These are phyloP conservation scores for Virgularia gustaviana DNA, from an alignment of 92 coral and sea anemone genomes.

Conservation along the genomic window DNA sequence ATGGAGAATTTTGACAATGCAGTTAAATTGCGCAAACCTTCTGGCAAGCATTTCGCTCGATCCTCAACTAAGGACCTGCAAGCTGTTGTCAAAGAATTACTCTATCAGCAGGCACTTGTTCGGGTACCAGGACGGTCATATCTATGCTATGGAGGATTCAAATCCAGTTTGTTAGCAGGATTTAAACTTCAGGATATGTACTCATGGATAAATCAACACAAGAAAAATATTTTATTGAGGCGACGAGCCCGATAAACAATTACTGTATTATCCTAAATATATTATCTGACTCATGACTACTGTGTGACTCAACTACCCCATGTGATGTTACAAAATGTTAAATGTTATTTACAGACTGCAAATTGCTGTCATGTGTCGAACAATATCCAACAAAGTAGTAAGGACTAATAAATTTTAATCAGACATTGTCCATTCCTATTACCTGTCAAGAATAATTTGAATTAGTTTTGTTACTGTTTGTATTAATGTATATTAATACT, in stretches of 20 bases:
- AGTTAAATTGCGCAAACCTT: constrained; percentile 36
- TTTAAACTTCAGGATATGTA: constrained; percentile 45
- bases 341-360: no score
- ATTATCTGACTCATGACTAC: no score
- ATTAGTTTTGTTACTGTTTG: no score
- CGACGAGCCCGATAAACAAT: constrained; percentile 40
- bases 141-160: constrained; percentile 20
- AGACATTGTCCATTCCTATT: no score
- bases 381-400: no score
- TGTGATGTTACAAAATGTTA: no score
- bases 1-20: constrained; percentile 40
- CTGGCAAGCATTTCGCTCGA: constrained; percentile 35
- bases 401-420: no score
- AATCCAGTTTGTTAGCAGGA: constrained; percentile 32
- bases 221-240: constrained; percentile 33
- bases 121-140: constrained; percentile 48
- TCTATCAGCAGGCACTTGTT: constrained; percentile 36
- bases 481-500: no score
- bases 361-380: no score
- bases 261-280: no score
- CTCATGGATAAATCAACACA: constrained; percentile 50
- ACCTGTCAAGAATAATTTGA: no score
- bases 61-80: constrained; percentile 35
- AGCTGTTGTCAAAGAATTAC: constrained; percentile 48
- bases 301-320: no score